Evolutionary conservation across 2,797 vertebrate genomes (phyloP).

Genomic region (Apogon hyalosoma): DNA sequence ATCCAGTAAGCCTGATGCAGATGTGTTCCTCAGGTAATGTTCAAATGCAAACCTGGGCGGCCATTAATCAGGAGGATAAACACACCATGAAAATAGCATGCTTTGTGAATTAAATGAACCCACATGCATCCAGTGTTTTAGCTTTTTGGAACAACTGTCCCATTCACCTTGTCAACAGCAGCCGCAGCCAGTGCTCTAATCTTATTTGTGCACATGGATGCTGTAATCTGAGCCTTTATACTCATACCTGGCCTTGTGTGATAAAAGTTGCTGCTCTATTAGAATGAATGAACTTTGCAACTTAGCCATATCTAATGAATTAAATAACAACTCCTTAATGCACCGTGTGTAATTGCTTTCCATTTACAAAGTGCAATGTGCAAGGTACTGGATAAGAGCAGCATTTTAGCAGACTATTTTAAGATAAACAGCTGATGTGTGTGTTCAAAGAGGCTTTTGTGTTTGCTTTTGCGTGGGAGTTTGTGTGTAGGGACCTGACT

Average conservation of each 20-base stretch:
- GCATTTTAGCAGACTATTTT: slow-evolving; percentile 52
- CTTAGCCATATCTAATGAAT: slow-evolving; percentile 52
- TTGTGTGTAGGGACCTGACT: slow-evolving; percentile 46
- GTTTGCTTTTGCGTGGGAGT: slow-evolving; percentile 54
- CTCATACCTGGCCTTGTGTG: slow-evolving; percentile 43
- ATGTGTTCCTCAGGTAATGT: slow-evolving; percentile 70
- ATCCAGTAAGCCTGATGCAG: slow-evolving; percentile 62
- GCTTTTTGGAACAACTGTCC: slow-evolving; percentile 28
- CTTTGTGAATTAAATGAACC: slow-evolving; percentile 32
- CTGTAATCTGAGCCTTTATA: slow-evolving; percentile 46
- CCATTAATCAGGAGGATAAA: slow-evolving; percentile 61
- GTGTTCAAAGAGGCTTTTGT: slow-evolving; percentile 63
- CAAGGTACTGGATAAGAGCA: slow-evolving; percentile 46
- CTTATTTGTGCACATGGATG: slow-evolving; percentile 48
- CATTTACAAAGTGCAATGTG: slow-evolving; percentile 57
- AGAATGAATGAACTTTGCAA: slow-evolving; percentile 57
- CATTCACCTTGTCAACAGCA: slow-evolving; percentile 48
- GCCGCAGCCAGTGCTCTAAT: slow-evolving; percentile 47
- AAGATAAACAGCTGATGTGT: slow-evolving; percentile 66
- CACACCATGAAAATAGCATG: slow-evolving; percentile 42
- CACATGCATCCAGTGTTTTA: slow-evolving; percentile 22
- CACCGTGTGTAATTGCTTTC: slow-evolving; percentile 41
- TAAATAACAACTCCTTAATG: slow-evolving; percentile 48
- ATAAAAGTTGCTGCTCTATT: slow-evolving; percentile 54
- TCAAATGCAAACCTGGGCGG: slow-evolving; percentile 45